Evolutionary conservation across 2,113 vertebrate genomes (phyloP), one percentile per base, ranked within the genome.

Genomic region (Ceuthmochares aereus): DNA sequence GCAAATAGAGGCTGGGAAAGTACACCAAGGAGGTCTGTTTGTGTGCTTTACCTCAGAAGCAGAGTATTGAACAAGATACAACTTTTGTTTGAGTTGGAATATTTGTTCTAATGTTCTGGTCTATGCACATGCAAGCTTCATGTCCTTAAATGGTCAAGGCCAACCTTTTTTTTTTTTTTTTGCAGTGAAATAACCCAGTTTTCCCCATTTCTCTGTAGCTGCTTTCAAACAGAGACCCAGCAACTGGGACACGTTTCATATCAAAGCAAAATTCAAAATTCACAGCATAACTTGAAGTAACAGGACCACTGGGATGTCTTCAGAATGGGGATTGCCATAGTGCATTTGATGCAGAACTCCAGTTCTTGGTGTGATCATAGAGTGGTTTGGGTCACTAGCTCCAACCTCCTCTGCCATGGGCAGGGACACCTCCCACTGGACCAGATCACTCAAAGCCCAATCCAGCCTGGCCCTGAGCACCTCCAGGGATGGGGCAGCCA

Each of bases 291-390:
- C 36, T 2, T 52, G 68, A 40, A 74, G 40, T 21, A 58, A 37
- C 45, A 70, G 60, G 59, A 52, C 36, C 78, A 22, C 77, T 69
- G 81, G 68, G 40, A 78, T 49, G 42, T 42, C 68, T n/a, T 25
- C 49, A 0, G 10, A 26, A 14, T 2, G 6, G 37, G 37, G 55
- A 60, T 7, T 56, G 27, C 62, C 2, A 0, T 23, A 34, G 81
- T 2, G 5, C 42, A 42, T 74, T 37, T 60, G 55, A 25, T 52
- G 49, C 68, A 66, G 42, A 66, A 30, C 59, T 91, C 36, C 7
- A 27, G 49, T 70, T 81, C 69, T 21, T 19, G 60, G 60, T 23
- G 55, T 29, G 54, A 62, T 10, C 42, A 43, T 43, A 43, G 42
- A 43, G 14, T 43, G 42, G 42, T 43, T 43, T 43, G 42, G 42